Evolutionary conservation across 2,113 vertebrate species (phyloP).

Genomic region (Apodemus speciosus): DNA sequence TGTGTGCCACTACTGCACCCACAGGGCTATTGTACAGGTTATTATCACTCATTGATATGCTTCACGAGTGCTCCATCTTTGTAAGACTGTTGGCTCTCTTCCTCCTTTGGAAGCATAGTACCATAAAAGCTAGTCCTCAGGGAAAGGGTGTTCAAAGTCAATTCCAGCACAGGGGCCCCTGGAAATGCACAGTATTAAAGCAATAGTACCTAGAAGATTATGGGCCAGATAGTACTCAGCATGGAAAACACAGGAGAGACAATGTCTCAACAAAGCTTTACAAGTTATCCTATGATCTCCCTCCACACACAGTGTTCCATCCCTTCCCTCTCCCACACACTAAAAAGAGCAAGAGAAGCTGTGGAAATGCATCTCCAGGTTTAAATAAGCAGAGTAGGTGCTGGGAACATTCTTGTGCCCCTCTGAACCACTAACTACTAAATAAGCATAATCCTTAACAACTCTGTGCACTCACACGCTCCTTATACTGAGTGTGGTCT

Average conservation of each 20-base stretch:
- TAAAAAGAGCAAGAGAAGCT: rapidly evolving
- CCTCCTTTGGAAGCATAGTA: not conserved
- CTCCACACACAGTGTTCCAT: not conserved
- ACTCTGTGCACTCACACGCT: too few species aligned
- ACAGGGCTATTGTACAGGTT: too few species aligned
- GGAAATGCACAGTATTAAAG: not conserved
- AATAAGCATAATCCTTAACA: not conserved
- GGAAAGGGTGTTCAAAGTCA: not conserved
- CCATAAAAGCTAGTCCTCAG: not conserved
- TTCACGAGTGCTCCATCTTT: not conserved
- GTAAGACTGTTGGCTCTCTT: not conserved
- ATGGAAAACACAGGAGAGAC: not conserved
- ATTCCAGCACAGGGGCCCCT: not conserved
- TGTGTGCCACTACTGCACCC: too few species aligned
- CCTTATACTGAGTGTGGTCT: not conserved
- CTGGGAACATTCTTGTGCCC: not conserved
- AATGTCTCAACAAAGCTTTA: not conserved
- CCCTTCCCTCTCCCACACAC: not conserved
- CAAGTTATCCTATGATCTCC: not conserved
- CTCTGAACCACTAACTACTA: not conserved
- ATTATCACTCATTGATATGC: not conserved
- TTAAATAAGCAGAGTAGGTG: not conserved
- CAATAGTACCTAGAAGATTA: not conserved
- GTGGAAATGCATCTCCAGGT: not conserved
- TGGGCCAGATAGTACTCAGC: not conserved